phyloP scores from a whole-genome alignment of 1,140 invertebrate species.

The Drosophila tani region DNA sequence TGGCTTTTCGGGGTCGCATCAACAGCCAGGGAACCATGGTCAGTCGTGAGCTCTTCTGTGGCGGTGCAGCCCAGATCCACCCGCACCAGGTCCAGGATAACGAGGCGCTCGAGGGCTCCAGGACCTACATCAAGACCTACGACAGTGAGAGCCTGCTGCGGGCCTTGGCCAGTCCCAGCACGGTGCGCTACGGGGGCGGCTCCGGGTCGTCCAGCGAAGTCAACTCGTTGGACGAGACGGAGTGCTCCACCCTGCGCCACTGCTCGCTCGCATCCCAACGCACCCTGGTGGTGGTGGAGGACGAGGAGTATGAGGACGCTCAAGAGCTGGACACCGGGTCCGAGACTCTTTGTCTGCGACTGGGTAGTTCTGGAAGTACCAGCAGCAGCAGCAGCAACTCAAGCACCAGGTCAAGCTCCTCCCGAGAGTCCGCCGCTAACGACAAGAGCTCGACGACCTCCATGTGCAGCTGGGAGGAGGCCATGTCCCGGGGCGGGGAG shows the following conservation, averaged over 20 bases:
- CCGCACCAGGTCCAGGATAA: background rate
- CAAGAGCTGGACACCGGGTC: constrained; percentile 45
- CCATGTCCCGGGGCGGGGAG: constrained; percentile 23
- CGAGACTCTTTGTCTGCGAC: constrained; percentile 24
- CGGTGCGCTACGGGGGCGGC: constrained; percentile 52
- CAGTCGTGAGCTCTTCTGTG: constrained; percentile 39
- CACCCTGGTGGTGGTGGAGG: background rate
- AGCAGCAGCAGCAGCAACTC: constrained; percentile 4
- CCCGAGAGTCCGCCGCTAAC: background rate
- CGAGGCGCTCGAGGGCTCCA: constrained; percentile 17
- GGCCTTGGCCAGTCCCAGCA: constrained; percentile 34
- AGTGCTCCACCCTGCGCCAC: constrained; percentile 59
- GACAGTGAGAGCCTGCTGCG: constrained; percentile 3
- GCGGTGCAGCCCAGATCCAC: background rate
- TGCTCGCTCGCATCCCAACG: constrained; percentile 31
- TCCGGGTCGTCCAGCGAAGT: constrained; percentile 60
- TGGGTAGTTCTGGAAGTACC: background rate
- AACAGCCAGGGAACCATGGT: constrained; percentile 29
- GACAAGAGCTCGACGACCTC: constrained; percentile 62
- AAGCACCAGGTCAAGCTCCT: background rate
- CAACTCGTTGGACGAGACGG: constrained; percentile 58
- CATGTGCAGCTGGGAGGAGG: constrained; percentile 67
- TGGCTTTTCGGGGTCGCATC: constrained; percentile 65
- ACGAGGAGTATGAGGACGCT: constrained; percentile 12
- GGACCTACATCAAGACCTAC: constrained; percentile 62